These are phyloP conservation scores for Gavia stellata DNA, from an alignment of 2,113 vertebrate species.

Conservation along the genomic window DNA sequence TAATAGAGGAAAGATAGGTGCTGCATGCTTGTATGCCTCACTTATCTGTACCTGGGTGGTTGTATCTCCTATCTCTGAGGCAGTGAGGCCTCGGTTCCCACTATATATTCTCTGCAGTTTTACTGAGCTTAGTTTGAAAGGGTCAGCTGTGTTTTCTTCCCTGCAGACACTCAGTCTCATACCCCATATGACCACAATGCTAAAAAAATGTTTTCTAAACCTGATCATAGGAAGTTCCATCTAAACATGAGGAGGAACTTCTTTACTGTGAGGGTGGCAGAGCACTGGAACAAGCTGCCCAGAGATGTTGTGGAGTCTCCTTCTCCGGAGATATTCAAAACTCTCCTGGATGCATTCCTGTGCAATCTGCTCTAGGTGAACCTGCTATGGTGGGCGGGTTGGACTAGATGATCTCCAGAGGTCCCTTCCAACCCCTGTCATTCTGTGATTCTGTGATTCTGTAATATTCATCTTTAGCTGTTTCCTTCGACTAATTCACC, in stretches of 20 bases:
- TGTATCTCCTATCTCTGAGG: background rate
- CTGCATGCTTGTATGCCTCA: background rate
- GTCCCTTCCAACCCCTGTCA: too few species aligned
- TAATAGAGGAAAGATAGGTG: background rate
- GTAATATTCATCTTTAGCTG: background rate
- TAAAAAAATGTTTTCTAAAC: background rate
- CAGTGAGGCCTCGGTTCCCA: background rate
- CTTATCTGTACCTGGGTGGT: background rate
- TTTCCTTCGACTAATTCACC: background rate
- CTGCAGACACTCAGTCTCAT: background rate
- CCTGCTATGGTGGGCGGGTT: too few species aligned
- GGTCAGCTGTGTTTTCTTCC: background rate
- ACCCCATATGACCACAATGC: background rate
- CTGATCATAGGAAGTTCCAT: too few species aligned
- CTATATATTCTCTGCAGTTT: background rate
- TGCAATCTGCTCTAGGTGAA: too few species aligned
- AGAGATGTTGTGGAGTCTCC: too few species aligned
- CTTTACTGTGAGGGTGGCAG: too few species aligned
- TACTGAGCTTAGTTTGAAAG: background rate
- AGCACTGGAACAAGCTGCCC: too few species aligned
- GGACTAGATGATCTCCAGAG: too few species aligned
- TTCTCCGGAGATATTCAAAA: too few species aligned
- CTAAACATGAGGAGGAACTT: too few species aligned
- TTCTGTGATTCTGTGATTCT: too few species aligned
- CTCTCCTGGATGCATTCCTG: too few species aligned